Evolutionary conservation across 1,140 invertebrate genomes (phyloP).

Genomic region (Muscidifurax raptorellus): DNA sequence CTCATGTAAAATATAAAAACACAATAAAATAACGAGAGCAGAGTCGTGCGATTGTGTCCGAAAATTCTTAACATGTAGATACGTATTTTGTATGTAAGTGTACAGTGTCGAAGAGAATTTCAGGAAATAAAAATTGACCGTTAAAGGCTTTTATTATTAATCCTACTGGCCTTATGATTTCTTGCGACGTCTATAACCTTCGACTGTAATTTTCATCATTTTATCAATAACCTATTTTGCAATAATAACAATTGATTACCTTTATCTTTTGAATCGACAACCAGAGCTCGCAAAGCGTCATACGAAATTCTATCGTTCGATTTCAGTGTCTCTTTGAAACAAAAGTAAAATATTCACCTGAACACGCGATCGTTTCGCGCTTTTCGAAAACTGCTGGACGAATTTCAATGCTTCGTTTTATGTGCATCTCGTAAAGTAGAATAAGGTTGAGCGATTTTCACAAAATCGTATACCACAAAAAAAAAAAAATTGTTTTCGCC

Average conservation of each 20-base stretch:
- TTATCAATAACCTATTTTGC: too few relatives aligned
- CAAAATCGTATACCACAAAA: background rate
- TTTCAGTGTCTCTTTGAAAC: too few relatives aligned
- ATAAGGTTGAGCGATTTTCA: background rate
- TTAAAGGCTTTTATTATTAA: slow-evolving; percentile 43
- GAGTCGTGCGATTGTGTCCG: background rate
- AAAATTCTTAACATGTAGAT: slow-evolving; percentile 37
- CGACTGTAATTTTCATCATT: too few relatives aligned
- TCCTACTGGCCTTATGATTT: background rate
- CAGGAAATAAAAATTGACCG: slow-evolving; percentile 37
- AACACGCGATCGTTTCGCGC: background rate
- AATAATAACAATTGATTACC: too few relatives aligned
- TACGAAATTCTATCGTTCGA: too few relatives aligned
- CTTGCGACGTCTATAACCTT: too few relatives aligned
- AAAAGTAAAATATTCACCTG: background rate
- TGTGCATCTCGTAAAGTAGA: background rate
- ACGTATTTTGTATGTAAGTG: slow-evolving; percentile 50
- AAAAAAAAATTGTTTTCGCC: too few relatives aligned
- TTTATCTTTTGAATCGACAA: too few relatives aligned
- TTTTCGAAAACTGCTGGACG: background rate
- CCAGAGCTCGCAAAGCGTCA: too few relatives aligned
- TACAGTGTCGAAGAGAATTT: slow-evolving; percentile 42
- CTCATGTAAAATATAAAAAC: background rate
- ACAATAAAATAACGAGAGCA: slow-evolving; percentile 1
- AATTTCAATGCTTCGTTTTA: background rate